Conservation (phyloP, 2,888 invertebrate species). For the Allacma fusca region DNA sequence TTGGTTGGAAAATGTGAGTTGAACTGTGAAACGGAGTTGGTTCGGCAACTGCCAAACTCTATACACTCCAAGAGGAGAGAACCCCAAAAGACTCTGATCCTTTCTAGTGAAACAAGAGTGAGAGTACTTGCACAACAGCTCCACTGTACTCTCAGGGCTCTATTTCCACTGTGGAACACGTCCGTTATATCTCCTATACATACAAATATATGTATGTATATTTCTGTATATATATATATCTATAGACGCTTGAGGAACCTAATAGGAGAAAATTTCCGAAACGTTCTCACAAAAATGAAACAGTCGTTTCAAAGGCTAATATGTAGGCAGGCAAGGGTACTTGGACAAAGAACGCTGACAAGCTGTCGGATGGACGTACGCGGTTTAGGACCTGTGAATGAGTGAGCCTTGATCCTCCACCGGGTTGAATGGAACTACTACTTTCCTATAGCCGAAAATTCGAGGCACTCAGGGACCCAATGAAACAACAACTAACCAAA, state of each 20-base stretch:
- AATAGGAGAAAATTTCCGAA: conserved; percentile 16
- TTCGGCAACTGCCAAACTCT: background rate
- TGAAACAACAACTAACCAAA: conserved; percentile 14
- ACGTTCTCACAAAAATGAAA: conserved; percentile 10
- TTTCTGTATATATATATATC: no score
- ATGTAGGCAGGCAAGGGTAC: background rate
- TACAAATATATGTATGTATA: no score
- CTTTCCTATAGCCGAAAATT: conserved; percentile 13
- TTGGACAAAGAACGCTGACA: conserved; percentile 34
- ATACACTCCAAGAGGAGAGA: background rate
- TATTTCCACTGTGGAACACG: background rate
- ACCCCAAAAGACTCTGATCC: background rate
- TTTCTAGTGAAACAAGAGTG: conserved; percentile 1
- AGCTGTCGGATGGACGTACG: conserved; percentile 30
- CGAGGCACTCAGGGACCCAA: conserved; percentile 24
- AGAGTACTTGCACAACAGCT: conserved; percentile 10
- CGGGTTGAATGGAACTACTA: conserved; percentile 36
- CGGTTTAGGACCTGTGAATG: conserved; percentile 34
- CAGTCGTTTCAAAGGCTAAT: conserved; percentile 16
- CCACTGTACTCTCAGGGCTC: background rate
- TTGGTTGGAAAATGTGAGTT: conserved; percentile 4
- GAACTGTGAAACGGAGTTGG: conserved; percentile 10
- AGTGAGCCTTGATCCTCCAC: conserved; percentile 32
- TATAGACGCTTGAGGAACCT: no score
- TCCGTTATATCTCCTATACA: conserved; percentile 2